Evolutionary conservation across 2,888 invertebrate species (phyloP).

Genomic region (Hypselothyrea guttata): DNA sequence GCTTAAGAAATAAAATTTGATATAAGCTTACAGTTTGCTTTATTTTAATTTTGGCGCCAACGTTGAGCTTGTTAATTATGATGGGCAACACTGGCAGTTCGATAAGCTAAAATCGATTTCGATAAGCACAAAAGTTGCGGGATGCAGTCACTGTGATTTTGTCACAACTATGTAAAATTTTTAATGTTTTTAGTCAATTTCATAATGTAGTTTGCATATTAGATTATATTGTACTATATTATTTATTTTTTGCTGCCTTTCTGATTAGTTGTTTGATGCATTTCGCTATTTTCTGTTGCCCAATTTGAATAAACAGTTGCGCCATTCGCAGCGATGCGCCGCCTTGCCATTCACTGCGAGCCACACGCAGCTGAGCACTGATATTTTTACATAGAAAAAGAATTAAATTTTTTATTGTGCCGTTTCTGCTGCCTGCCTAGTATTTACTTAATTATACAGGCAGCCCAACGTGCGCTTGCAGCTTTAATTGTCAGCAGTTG

Average conservation of each 20-base stretch:
- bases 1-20: background rate
- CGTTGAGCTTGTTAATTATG: no score
- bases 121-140: no score
- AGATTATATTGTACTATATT: no score
- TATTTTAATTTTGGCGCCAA: background rate
- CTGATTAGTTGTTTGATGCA: no score
- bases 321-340: conserved; percentile 25
- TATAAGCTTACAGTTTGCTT: background rate
- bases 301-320: background rate
- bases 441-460: conserved; percentile 29
- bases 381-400: conserved; percentile 58
- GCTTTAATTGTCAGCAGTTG: background rate
- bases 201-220: no score
- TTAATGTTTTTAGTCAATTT: no score
- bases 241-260: no score
- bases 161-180: no score
- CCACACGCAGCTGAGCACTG: conserved; percentile 50
- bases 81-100: no score
- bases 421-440: conserved; percentile 19
- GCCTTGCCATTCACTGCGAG: conserved; percentile 36
- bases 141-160: no score
- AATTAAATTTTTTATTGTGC: conserved; percentile 22
- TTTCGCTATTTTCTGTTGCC: no score
- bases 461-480: background rate
- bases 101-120: no score